Evolutionary conservation across 2,797 vertebrate species (phyloP).

Genomic region (Telmatherina bonti): DNA sequence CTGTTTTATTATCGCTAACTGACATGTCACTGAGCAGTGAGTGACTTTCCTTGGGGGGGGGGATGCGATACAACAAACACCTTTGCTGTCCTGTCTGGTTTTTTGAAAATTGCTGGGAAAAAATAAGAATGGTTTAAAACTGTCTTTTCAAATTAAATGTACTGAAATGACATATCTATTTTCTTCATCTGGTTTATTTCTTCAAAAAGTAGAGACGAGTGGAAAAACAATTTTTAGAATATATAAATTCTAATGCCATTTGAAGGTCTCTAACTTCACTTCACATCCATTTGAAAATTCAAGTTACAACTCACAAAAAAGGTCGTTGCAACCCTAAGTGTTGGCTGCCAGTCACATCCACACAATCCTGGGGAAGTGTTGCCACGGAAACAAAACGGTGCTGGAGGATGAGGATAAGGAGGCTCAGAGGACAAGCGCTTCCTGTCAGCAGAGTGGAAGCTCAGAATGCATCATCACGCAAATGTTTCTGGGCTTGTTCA

Average conservation of each 20-base stretch:
- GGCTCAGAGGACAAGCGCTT: conserved; percentile 25
- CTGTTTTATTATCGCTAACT: too few relatives aligned
- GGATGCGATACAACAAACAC: not conserved
- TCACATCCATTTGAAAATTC: conserved; percentile 5
- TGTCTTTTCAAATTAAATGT: not conserved
- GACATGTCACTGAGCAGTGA: too few relatives aligned
- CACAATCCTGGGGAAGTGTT: conserved; percentile 42
- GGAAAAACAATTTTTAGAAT: not conserved
- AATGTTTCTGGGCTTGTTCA: not conserved
- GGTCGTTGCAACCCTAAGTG: conserved; percentile 13
- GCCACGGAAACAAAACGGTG: conserved; percentile 62
- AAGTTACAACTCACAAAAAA: conserved; percentile 5
- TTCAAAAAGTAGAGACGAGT: not conserved
- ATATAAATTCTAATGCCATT: not conserved
- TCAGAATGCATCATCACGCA: conserved; percentile 8
- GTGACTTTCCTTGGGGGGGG: not conserved
- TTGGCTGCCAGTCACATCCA: conserved; percentile 32
- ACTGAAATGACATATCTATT: not conserved
- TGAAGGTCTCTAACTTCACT: not conserved
- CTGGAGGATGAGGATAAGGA: conserved; percentile 14
- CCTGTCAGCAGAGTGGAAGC: conserved; percentile 24
- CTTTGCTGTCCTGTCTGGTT: not conserved
- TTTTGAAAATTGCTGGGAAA: not conserved
- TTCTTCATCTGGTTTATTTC: not conserved
- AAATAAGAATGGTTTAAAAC: not conserved